Conservation (phyloP, 2,113 vertebrate species). For the Dasyurus viverrinus region DNA sequence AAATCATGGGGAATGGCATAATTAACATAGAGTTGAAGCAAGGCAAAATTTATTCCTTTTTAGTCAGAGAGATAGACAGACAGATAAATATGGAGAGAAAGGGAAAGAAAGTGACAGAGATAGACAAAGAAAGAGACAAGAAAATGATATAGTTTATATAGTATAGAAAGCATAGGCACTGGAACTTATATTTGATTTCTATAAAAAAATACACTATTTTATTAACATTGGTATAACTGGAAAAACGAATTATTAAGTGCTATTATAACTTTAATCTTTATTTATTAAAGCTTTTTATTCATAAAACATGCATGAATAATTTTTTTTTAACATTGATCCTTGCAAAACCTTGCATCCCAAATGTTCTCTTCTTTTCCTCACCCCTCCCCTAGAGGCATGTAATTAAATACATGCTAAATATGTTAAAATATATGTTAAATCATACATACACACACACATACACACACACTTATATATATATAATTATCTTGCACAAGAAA, state of each 20-base stretch:
- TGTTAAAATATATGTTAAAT: too few relatives aligned
- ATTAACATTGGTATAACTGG: not conserved
- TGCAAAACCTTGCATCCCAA: too few relatives aligned
- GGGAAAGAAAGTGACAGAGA: not conserved
- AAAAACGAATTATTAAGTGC: not conserved
- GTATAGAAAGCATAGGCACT: not conserved
- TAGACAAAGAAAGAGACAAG: not conserved
- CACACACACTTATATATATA: too few relatives aligned
- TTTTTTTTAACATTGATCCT: too few relatives aligned
- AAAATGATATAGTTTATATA: not conserved
- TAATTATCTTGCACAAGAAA: too few relatives aligned
- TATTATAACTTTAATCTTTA: too few relatives aligned
- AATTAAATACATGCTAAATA: too few relatives aligned
- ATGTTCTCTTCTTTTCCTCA: too few relatives aligned
- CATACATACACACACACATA: too few relatives aligned
- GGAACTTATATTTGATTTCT: not conserved
- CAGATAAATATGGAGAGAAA: not conserved
- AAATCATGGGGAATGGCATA: not conserved
- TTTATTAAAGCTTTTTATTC: too few relatives aligned
- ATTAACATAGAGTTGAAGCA: not conserved
- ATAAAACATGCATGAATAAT: too few relatives aligned
- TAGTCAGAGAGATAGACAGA: not conserved
- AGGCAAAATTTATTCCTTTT: not conserved
- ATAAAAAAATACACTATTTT: not conserved
- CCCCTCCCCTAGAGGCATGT: too few relatives aligned